phyloP scores from a whole-genome alignment of 2,113 vertebrate species.

The Leptosomus discolor region DNA sequence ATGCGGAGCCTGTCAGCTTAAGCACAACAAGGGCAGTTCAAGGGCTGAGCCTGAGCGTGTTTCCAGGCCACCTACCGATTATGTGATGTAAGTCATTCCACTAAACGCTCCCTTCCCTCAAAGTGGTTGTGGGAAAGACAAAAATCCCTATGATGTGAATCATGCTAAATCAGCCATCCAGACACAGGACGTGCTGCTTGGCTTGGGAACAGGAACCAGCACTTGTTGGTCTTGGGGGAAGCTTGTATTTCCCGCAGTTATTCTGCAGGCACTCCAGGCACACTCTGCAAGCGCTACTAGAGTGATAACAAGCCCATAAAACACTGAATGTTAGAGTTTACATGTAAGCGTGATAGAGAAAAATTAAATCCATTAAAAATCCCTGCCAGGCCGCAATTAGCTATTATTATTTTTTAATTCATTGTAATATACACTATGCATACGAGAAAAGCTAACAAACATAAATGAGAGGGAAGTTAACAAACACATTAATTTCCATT shows the following conservation, averaged over 20 bases:
- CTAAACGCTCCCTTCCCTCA: background rate
- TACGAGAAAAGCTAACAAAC: conserved; percentile 22
- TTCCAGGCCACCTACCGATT: background rate
- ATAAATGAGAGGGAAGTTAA: background rate
- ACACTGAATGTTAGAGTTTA: background rate
- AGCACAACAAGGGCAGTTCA: conserved; percentile 26
- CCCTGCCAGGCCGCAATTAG: background rate
- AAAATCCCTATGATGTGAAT: background rate
- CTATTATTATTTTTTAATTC: conserved; percentile 56
- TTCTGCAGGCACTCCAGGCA: background rate
- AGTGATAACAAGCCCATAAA: conserved; percentile 12
- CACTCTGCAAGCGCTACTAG: background rate
- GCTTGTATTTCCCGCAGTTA: background rate
- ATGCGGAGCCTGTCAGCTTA: background rate
- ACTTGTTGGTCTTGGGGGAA: background rate
- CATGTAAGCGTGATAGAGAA: conserved; percentile 7
- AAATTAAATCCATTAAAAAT: conserved; percentile 49
- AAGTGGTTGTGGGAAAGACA: background rate
- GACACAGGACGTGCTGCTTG: background rate
- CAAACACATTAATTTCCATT: conserved; percentile 33
- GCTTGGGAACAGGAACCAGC: background rate
- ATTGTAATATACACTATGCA: background rate
- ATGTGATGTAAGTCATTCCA: background rate
- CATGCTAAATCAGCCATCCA: background rate
- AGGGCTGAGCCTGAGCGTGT: background rate